Conservation (phyloP, 2,797 vertebrate genomes). For the Cryptoblepharus egeriae region DNA sequence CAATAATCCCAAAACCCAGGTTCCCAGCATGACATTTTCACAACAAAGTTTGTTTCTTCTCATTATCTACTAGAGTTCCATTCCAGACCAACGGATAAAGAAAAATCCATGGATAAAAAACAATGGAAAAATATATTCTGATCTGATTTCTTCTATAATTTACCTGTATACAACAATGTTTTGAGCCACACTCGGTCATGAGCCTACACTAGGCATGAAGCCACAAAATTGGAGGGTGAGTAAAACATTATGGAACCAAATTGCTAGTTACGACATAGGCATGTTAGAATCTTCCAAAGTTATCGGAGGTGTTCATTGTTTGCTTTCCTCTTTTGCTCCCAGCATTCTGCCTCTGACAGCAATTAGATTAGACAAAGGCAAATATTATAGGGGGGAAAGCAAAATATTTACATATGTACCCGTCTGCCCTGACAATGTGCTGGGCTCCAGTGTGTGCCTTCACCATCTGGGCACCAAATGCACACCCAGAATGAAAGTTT, state of each 20-base stretch:
- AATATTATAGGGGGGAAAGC: conserved; percentile 78
- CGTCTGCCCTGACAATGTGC: conserved; percentile 78
- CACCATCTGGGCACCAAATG: conserved; percentile 78
- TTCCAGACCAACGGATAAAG: too few species aligned
- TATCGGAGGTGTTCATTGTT: conserved; percentile 64
- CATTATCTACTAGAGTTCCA: too few species aligned
- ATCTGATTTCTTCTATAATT: conserved; percentile 30
- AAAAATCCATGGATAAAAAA: too few species aligned
- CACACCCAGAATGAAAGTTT: conserved; percentile 75
- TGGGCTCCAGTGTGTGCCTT: conserved; percentile 76
- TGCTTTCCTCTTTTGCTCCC: conserved; percentile 60
- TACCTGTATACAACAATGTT: conserved; percentile 4
- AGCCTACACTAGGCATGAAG: conserved; percentile 35
- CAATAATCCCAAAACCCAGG: too few species aligned
- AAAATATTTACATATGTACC: conserved; percentile 81
- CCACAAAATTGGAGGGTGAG: conserved; percentile 11
- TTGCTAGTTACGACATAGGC: conserved; percentile 55
- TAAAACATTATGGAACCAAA: conserved; percentile 44
- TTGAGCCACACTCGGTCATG: conserved; percentile 21
- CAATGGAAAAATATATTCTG: too few species aligned
- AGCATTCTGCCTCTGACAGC: conserved; percentile 76
- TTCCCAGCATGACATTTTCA: too few species aligned
- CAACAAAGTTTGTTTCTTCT: too few species aligned
- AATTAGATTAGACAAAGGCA: conserved; percentile 78
- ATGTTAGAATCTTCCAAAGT: conserved; percentile 50